phyloP scores from a whole-genome alignment of 2,113 vertebrate genomes.

The Vombatus ursinus region DNA sequence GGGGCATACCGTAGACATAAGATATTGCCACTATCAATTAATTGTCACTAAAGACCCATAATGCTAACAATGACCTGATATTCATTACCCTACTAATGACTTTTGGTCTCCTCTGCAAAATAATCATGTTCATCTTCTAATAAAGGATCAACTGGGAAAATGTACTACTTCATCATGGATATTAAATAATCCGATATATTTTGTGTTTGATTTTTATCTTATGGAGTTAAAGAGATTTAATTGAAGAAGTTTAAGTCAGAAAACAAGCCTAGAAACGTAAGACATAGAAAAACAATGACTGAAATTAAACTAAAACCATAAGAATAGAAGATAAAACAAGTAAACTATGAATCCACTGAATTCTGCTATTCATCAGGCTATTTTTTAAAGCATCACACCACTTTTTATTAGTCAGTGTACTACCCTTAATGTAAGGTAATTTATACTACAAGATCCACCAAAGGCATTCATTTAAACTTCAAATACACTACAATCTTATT shows the following conservation, averaged over 20 bases:
- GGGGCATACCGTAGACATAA: neutral
- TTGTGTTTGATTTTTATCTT: neutral
- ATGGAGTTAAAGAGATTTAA: conserved; percentile 23
- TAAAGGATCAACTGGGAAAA: conserved; percentile 34
- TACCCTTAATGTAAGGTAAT: neutral
- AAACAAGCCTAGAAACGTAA: conserved; percentile 18
- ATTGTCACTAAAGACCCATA: neutral
- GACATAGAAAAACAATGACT: conserved; percentile 16
- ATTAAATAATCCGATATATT: conserved; percentile 22
- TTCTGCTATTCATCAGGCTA: neutral
- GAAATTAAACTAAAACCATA: conserved; percentile 4
- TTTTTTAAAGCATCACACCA: neutral
- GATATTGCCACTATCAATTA: neutral
- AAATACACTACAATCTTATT: conserved; percentile 29
- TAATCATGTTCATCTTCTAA: conserved; percentile 21
- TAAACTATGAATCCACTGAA: neutral
- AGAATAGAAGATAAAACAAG: neutral
- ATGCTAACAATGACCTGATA: neutral
- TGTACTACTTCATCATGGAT: conserved; percentile 4
- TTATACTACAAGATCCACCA: neutral
- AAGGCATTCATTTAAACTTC: conserved; percentile 28
- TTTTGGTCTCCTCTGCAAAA: conserved; percentile 15
- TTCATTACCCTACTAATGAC: conserved; percentile 17
- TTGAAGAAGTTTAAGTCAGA: conserved; percentile 14
- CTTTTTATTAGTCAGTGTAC: neutral